Conservation (phyloP, 2,888 invertebrate species). For the Eupithecia subfuscata region DNA sequence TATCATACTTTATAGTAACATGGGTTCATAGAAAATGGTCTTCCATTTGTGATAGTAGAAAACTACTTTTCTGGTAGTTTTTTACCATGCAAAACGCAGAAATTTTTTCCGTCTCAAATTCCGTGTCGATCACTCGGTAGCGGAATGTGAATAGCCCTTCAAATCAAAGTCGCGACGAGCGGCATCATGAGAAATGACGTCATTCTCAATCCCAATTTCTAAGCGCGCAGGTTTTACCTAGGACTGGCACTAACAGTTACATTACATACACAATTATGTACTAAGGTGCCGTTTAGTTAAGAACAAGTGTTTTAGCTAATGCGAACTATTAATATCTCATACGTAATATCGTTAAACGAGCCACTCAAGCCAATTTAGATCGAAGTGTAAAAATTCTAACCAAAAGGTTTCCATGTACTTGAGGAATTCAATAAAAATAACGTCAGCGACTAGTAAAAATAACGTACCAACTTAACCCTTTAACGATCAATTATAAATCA, state of each 20-base stretch:
- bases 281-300: slow-evolving; percentile 64
- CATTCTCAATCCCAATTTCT: background rate
- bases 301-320: slow-evolving; percentile 60
- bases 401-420: slow-evolving; percentile 23
- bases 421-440: slow-evolving; percentile 34
- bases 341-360: slow-evolving; percentile 69
- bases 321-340: slow-evolving; percentile 75
- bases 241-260: slow-evolving; percentile 31
- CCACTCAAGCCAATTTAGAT: slow-evolving; percentile 36
- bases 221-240: slow-evolving; percentile 19
- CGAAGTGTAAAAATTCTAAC: slow-evolving; percentile 19
- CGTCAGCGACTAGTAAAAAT: slow-evolving; percentile 65
- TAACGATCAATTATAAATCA: slow-evolving; percentile 50
- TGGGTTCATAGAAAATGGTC: too few species aligned
- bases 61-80: too few species aligned
- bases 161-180: background rate
- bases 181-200: background rate
- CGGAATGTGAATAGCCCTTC: too few species aligned
- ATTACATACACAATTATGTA: slow-evolving; percentile 51
- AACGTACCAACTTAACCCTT: slow-evolving; percentile 59
- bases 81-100: too few species aligned
- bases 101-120: too few species aligned
- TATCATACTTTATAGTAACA: too few species aligned
- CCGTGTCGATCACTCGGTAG: too few species aligned
- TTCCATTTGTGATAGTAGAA: too few species aligned